Evolutionary conservation across 2,797 vertebrate genomes (phyloP).

Genomic region (Cephalopachus bancanus): DNA sequence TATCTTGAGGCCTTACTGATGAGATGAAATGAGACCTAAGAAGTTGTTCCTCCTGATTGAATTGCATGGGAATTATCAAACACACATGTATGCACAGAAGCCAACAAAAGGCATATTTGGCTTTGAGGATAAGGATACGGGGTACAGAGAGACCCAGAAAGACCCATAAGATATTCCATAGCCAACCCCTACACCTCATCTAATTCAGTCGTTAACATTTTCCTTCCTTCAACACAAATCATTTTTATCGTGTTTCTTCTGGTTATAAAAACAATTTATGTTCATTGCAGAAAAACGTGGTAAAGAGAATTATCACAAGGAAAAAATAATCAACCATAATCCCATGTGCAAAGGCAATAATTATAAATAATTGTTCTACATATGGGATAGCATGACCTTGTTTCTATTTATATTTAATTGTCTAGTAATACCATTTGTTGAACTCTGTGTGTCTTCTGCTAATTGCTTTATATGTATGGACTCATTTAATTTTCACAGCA

Average conservation of each 20-base stretch:
- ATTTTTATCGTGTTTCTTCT: constrained; percentile 8
- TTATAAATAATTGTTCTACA: neutral
- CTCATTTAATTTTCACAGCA: neutral
- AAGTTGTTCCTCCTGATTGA: neutral
- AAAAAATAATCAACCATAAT: constrained; percentile 40
- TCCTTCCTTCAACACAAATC: neutral
- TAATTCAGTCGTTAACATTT: constrained; percentile 10
- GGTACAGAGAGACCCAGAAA: neutral
- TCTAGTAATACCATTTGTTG: neutral
- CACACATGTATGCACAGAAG: neutral
- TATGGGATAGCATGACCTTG: neutral
- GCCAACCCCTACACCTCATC: neutral
- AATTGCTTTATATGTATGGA: neutral
- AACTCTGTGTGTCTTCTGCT: neutral
- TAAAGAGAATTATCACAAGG: constrained; percentile 26
- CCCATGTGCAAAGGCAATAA: neutral
- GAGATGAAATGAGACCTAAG: neutral
- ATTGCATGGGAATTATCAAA: neutral
- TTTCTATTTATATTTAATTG: constrained; percentile 55
- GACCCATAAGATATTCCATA: neutral
- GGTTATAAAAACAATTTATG: neutral
- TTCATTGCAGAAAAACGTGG: neutral
- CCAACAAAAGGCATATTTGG: neutral
- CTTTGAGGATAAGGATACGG: neutral
- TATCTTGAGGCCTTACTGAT: neutral